Evolutionary conservation across 2,797 vertebrate species (phyloP).

Genomic region (Trematomus bernacchii): DNA sequence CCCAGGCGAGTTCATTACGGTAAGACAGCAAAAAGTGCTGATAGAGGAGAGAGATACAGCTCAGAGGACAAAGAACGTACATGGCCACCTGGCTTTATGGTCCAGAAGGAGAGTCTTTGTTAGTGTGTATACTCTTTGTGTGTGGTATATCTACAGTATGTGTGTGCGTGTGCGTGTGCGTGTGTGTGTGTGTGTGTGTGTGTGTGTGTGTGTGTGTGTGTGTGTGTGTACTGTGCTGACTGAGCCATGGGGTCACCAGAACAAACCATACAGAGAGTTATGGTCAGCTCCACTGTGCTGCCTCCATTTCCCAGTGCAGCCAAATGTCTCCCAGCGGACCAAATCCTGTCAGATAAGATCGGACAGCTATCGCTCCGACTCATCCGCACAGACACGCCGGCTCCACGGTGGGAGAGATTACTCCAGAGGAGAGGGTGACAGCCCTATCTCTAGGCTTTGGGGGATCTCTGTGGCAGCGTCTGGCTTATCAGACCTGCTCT

Average conservation of each 20-base stretch:
- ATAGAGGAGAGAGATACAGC: slow-evolving; percentile 74
- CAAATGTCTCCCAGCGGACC: slow-evolving; percentile 75
- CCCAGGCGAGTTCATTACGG: slow-evolving; percentile 74
- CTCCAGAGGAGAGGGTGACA: slow-evolving; percentile 59
- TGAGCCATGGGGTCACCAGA: slow-evolving; percentile 57
- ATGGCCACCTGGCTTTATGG: slow-evolving; percentile 71
- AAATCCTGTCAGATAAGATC: slow-evolving; percentile 77
- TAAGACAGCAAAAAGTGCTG: slow-evolving; percentile 71
- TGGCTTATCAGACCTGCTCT: slow-evolving; percentile 69
- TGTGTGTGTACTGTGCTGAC: slow-evolving; percentile 35
- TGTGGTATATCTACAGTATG: slow-evolving; percentile 17
- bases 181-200: slow-evolving; percentile 8
- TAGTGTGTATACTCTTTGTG: slow-evolving; percentile 40
- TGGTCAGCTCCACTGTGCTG: slow-evolving; percentile 58
- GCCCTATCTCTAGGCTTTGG: slow-evolving; percentile 63
- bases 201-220: slow-evolving; percentile 37
- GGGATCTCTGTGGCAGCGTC: slow-evolving; percentile 55
- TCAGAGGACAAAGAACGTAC: slow-evolving; percentile 76
- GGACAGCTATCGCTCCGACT: slow-evolving; percentile 81
- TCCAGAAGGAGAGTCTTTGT: slow-evolving; percentile 38
- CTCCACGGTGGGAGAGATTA: slow-evolving; percentile 71
- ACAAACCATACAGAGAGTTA: slow-evolving; percentile 62
- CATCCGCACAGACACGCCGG: slow-evolving; percentile 66
- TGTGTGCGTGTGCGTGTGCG: slow-evolving; percentile 26
- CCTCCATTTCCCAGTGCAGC: slow-evolving; percentile 66